A percentile compares a stretch with the other conserved stretches of the same genome.
Conservation (phyloP, 2,113 vertebrate species). For the Heterotilapia buettikoferi region DNA sequence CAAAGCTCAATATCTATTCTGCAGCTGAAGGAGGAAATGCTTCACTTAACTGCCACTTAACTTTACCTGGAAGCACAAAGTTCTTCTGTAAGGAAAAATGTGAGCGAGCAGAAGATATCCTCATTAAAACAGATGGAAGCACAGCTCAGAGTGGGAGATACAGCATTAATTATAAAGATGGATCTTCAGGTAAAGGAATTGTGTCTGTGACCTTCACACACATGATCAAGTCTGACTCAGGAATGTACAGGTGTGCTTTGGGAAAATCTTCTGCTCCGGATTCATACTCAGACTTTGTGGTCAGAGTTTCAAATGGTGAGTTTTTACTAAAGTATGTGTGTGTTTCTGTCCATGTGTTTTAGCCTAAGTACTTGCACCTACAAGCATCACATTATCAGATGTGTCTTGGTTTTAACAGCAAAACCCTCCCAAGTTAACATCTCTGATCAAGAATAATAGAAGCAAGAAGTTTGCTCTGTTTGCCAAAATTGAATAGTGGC, state of each 20-base stretch:
- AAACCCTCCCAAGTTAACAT: too few species aligned
- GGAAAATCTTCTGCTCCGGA: accelerated
- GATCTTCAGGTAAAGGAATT: background rate
- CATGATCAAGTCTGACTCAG: background rate
- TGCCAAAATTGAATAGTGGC: accelerated
- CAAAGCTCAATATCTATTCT: accelerated
- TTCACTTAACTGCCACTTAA: accelerated
- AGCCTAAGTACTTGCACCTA: accelerated
- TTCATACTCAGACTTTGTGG: accelerated
- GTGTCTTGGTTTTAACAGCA: too few species aligned
- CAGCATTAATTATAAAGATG: accelerated
- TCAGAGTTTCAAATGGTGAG: background rate
- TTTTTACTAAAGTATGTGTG: accelerated
- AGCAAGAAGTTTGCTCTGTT: too few species aligned
- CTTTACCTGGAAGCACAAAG: accelerated
- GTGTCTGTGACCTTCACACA: background rate
- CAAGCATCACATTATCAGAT: too few species aligned
- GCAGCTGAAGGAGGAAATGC: background rate
- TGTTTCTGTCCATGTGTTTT: too few species aligned
- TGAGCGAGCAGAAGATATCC: accelerated
- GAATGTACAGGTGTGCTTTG: accelerated
- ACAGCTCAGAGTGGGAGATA: background rate
- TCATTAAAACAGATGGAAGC: background rate
- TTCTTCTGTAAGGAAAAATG: accelerated
- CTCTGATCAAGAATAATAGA: too few species aligned